Evolutionary conservation across 2,888 invertebrate species (phyloP), one percentile per base, ranked within the genome.

Genomic region (Pilophorus perplexus): DNA sequence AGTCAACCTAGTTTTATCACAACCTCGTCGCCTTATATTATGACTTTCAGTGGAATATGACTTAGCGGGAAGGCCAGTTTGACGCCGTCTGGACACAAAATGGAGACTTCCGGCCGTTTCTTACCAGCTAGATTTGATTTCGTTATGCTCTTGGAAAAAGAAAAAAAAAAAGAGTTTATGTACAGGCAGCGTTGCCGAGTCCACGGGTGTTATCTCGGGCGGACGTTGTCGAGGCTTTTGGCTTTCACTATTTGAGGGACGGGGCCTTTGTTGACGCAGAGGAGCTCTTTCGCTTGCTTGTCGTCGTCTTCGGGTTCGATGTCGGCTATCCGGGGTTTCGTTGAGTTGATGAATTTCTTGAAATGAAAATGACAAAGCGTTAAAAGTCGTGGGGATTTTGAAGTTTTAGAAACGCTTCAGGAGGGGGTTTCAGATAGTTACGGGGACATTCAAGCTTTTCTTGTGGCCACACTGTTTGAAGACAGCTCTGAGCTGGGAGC

Each of bases 281-380:
- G 64, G 8, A 69, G 64, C 28, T 52, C 57, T 28, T 69, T 69
- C 59, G 40, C 67, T 25, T 64, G 52, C 38, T 69, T 69, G 38
- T 60, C 57, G 27, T 55, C 44, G 27, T 46, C 67, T 16, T 69
- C 69, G 33, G 69, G 68, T 18, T 60, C 66, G 1, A 66, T 62
- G 50, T 68, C 68, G 14, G 52, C 86, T 72, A 90, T 81, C 69
- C 86, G 85, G 4, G 92, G 89, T 71, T 85, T 85, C 69, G 90
- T 81, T 4, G 90, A 84, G 74, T 84, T 83, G 73, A 82, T 83
- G 55, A 91, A 78, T 85, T 89, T 91, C 91, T 92, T 80, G 66
- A 81, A 81, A 75, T 33, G 33, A 8, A 12, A 33, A 33, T 33
- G 33, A 33, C 33, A 33, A n/a, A n/a, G n/a, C n/a, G n/a, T n/a